A percentile compares a stretch with the other conserved stretches of the same genome.
Evolutionary conservation across 2,888 invertebrate species (phyloP).

Genomic region (Anoplius nigerrimus): DNA sequence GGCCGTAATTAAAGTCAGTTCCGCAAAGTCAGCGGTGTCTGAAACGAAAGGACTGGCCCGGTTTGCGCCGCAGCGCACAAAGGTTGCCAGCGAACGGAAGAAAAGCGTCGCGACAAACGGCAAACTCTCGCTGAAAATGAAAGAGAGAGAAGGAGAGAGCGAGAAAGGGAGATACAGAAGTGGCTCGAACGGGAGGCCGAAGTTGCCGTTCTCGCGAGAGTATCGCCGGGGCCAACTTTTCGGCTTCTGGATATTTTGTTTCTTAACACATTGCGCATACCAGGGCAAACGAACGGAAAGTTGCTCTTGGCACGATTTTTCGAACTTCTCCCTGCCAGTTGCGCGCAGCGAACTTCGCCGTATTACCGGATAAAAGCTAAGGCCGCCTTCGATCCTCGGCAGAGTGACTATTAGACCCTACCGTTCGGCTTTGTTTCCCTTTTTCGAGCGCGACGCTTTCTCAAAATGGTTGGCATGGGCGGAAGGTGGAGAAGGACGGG

Average conservation of each 20-base stretch:
- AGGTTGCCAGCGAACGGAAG: no score
- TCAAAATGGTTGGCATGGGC: slow-evolving; percentile 2
- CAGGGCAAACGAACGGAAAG: neutral
- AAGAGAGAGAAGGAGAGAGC: slow-evolving; percentile 5
- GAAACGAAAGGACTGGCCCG: slow-evolving; percentile 17
- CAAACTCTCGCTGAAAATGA: slow-evolving; percentile 28
- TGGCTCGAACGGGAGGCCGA: neutral
- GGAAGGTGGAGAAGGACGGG: neutral
- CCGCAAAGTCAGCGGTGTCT: no score
- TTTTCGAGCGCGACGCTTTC: neutral
- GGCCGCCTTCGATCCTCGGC: no score
- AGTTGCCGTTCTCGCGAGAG: neutral
- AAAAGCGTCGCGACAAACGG: slow-evolving; percentile 22
- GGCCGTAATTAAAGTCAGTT: no score
- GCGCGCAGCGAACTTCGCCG: neutral
- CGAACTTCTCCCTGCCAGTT: neutral
- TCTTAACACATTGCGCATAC: neutral
- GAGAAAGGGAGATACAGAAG: neutral
- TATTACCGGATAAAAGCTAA: slow-evolving; percentile 3
- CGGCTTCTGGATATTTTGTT: slow-evolving; percentile 5
- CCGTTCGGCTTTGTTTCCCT: slow-evolving; percentile 14
- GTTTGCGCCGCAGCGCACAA: slow-evolving; percentile 20
- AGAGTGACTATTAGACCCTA: neutral
- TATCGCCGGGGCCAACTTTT: neutral
- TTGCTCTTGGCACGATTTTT: slow-evolving; percentile 4